Conservation (phyloP, 1,140 invertebrate genomes). For the Telenomus remus region DNA sequence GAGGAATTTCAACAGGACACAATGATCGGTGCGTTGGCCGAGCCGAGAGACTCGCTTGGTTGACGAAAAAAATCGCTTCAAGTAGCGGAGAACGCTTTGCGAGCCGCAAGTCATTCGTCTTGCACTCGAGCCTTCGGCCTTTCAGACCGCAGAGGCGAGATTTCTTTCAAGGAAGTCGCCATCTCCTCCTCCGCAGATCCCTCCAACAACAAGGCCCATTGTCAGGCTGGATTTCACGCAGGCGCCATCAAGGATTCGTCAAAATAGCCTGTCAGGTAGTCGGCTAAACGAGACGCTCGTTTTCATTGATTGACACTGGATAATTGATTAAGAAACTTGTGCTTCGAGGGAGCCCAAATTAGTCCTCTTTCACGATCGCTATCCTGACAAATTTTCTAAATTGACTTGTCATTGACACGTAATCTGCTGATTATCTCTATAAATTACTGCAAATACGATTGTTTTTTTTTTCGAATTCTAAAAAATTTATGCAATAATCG, state of each 20-base stretch:
- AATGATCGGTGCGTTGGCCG: constrained; percentile 53
- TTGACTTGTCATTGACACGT: no score
- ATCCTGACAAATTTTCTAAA: constrained; percentile 32
- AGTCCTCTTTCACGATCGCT: constrained; percentile 24
- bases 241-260: constrained; percentile 44
- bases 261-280: constrained; percentile 46
- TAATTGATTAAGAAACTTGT: constrained; percentile 43
- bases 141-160: constrained; percentile 60
- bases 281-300: constrained; percentile 18
- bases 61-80: constrained; percentile 64
- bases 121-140: constrained; percentile 57
- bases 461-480: no score
- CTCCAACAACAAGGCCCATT: constrained; percentile 65
- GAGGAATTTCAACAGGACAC: constrained; percentile 65
- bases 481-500: constrained; percentile 28
- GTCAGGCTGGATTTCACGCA: constrained; percentile 42
- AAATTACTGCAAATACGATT: no score
- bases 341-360: constrained; percentile 17
- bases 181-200: constrained; percentile 10
- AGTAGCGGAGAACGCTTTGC: constrained; percentile 64
- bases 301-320: constrained; percentile 48
- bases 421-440: no score
- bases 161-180: constrained; percentile 60
- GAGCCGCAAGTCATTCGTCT: constrained; percentile 68
- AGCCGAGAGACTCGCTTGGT: constrained; percentile 32